phyloP scores from a whole-genome alignment of 2,113 vertebrate species.

The Tachysurus vachellii region DNA sequence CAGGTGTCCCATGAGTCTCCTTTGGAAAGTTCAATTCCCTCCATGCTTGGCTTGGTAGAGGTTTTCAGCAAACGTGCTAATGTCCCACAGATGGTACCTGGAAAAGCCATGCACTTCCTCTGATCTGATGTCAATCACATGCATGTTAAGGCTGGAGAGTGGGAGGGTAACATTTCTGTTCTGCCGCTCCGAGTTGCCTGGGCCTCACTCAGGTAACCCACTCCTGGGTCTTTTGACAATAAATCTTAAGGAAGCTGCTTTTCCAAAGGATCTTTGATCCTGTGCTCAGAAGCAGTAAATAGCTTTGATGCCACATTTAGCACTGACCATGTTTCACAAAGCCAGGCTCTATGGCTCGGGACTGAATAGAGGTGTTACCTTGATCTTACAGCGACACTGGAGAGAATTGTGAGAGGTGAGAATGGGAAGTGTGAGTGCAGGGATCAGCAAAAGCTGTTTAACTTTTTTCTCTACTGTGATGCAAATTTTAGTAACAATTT shows the following conservation, averaged over 20 bases:
- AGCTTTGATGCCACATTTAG: slow-evolving; percentile 53
- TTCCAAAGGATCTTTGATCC: slow-evolving; percentile 49
- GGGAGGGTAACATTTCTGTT: slow-evolving; percentile 1
- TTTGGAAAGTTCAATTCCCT: slow-evolving; percentile 39
- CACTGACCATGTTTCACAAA: slow-evolving; percentile 38
- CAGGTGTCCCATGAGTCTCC: slow-evolving; percentile 21
- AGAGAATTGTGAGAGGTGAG: slow-evolving; percentile 41
- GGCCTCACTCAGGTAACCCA: slow-evolving; percentile 40
- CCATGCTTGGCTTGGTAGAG: neutral
- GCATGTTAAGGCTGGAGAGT: slow-evolving; percentile 43
- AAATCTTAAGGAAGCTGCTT: slow-evolving; percentile 48
- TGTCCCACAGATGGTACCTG: slow-evolving; percentile 49
- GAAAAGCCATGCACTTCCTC: slow-evolving; percentile 39
- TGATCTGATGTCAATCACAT: slow-evolving; percentile 50
- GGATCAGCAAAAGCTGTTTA: slow-evolving; percentile 26
- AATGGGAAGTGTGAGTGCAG: slow-evolving; percentile 40
- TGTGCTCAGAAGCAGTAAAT: slow-evolving; percentile 42
- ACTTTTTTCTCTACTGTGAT: slow-evolving; percentile 43
- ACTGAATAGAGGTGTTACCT: slow-evolving; percentile 50
- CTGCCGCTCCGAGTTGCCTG: slow-evolving; percentile 20
- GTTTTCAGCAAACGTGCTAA: slow-evolving; percentile 49
- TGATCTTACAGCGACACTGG: slow-evolving; percentile 42
- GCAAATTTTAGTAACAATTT: slow-evolving; percentile 48
- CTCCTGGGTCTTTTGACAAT: slow-evolving; percentile 34
- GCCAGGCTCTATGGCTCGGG: slow-evolving; percentile 23